Evolutionary conservation across 2,888 invertebrate species (phyloP).

Genomic region (Ceriagrion tenellum): DNA sequence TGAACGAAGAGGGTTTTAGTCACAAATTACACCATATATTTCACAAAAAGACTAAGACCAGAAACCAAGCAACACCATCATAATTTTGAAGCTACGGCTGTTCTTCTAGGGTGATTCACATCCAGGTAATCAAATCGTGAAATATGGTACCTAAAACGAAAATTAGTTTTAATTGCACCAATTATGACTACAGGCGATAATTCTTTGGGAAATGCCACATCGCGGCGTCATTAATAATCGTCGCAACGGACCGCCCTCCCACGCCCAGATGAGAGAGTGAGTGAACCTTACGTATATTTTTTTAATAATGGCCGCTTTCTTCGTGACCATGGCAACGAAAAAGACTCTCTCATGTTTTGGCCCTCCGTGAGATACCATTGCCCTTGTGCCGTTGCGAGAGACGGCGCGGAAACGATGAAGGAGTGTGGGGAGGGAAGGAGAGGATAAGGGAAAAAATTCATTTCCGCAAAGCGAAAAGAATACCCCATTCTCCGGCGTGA

Average conservation of each 20-base stretch:
- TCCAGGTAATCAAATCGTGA: too few species aligned
- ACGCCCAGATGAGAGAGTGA: conserved; percentile 27
- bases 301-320: neutral
- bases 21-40: too few species aligned
- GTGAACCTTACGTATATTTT: neutral
- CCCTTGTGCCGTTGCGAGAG: neutral
- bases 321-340: conserved; percentile 2
- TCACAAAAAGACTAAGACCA: too few species aligned
- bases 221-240: neutral
- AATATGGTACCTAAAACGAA: neutral
- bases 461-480: conserved; percentile 19
- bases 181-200: neutral
- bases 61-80: too few species aligned
- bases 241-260: neutral
- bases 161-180: neutral
- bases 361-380: conserved; percentile 51
- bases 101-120: too few species aligned
- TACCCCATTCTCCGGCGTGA: neutral
- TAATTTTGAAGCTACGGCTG: too few species aligned
- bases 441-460: neutral
- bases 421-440: neutral
- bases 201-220: neutral
- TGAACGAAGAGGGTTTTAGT: too few species aligned
- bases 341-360: neutral
- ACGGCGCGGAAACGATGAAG: neutral